Evolutionary conservation across 1,140 invertebrate species (phyloP), one percentile per base, ranked within the genome.

Genomic region (Drosophila kohkoa): DNA sequence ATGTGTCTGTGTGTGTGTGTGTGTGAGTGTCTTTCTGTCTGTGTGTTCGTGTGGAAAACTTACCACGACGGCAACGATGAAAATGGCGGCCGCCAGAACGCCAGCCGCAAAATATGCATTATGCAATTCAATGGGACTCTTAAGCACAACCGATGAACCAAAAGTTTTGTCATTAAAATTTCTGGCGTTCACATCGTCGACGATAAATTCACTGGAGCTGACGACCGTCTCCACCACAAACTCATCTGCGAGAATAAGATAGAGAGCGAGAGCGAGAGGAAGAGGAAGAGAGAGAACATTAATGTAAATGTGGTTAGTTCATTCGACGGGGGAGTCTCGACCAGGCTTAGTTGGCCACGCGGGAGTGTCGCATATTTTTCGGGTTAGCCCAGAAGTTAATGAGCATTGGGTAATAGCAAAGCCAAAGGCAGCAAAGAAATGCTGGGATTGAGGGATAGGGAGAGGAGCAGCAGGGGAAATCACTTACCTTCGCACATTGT

Each of bases 41-140:
- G 48, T 38, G 54, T 51, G 38, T 30, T 15, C 55, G 16, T 38
- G n/a, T 55, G 59, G 10, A 58, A 15, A 75, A 93, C 94, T 95
- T 85, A 96, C 95, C 88, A 95, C 95, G 54, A 96, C 92, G 13
- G 95, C 94, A 55, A 96, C 95, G 72, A 96, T 95, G 62, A 95
- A 93, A 49, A 96, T 94, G 20, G 95, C 95, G 45, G 95, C 94
- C 20, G 95, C 95, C 43, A 96, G 93, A 1, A 95, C 96, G n/a
- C 95, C 95, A 20, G 95, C 95, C 11, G 95, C 95, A 76, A 96
- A 95, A 92, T 96, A 96, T 60, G 96, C 94, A 92, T 95, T 96
- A 92, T 96, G 95, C 73, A 96, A 93, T 79, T 92, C 92, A 89
- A 92, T 90, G 77, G 92, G 82, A 78, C 91, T 91, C 80, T 92